Conservation (phyloP, 2,888 invertebrate species). For the Eulithis testata region DNA sequence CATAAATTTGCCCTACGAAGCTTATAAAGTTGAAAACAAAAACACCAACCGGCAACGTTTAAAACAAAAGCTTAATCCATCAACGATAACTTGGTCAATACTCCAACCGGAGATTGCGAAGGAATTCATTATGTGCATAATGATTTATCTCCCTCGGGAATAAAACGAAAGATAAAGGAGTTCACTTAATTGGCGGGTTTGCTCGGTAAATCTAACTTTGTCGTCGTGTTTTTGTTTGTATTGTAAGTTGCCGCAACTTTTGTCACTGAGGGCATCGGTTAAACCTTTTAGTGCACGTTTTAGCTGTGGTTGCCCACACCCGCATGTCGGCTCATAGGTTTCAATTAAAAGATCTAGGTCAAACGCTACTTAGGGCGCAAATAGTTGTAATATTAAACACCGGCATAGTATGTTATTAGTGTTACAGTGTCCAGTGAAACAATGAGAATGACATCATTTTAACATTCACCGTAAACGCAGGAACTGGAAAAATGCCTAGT, state of each 20-base stretch:
- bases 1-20: constrained; percentile 12
- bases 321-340: constrained; percentile 35
- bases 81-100: constrained; percentile 29
- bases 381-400: constrained; percentile 3
- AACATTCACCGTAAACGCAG: constrained; percentile 12
- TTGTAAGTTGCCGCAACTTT: constrained; percentile 51
- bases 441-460: constrained; percentile 18
- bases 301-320: constrained; percentile 31
- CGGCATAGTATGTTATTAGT: background rate
- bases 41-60: constrained; percentile 18
- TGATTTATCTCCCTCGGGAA: constrained; percentile 29
- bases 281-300: constrained; percentile 33
- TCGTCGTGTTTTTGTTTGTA: constrained; percentile 54
- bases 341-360: constrained; percentile 12
- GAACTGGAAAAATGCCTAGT: background rate
- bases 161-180: constrained; percentile 34
- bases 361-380: constrained; percentile 1
- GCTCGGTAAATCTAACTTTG: constrained; percentile 51
- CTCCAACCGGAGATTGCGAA: constrained; percentile 22
- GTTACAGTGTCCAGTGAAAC: background rate
- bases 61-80: constrained; percentile 25
- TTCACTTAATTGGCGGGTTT: constrained; percentile 54
- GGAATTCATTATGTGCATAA: constrained; percentile 33
- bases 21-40: constrained; percentile 21
- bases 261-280: constrained; percentile 40